Base-by-base conservation (phyloP, 2,888 invertebrate genomes). In the Deilephila elpenor region DNA sequence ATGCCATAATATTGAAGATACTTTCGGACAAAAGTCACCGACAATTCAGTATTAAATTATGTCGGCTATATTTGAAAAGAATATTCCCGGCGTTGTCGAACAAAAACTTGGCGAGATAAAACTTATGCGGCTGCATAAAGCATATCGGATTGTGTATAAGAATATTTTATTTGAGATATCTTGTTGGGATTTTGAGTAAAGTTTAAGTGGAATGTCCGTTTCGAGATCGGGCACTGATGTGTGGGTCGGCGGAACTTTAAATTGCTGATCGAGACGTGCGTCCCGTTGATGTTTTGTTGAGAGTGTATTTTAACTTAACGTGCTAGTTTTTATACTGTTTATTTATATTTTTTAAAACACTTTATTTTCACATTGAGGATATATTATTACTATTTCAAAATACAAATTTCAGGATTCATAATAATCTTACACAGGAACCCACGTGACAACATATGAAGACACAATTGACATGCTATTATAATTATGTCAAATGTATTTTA, bases 141-240 rank as follows among this genome's bases (percentile, higher is more conserved):
- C 51, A 67, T 67, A 67, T 67, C 67, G 67, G 67, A 67, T 67
- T 67, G 67, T 67, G 67, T 67, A 62, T 62, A 62, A 32, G 61
- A 61, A 62, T 62, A 67, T 67, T 67, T 67, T 67, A 67, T 67
- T 67, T 25, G 17, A 51, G 29, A 67, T 51, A 44, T 25, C 44
- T 51, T 25, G 67, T 67, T 51, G 20, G 67, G n/a, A 62, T 62
- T 62, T 62, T 32, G 19, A 56, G 56, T 11, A 67, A 67, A 67
- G 67, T 67, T 67, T 51, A 67, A 67, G 67, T 67, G 67, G 67
- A 67, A 67, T 67, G 67, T 67, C 67, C 67, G 67, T 8, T 62
- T n/a, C 44, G 25, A 20, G 20, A 67, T 67, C 51, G 44, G 25
- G 17, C 44, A 8, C 61, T 62, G 62, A 62, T 62, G 67, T 67